Base-by-base conservation (phyloP, 2,797 vertebrate species). In the Eulemur rubriventer region DNA sequence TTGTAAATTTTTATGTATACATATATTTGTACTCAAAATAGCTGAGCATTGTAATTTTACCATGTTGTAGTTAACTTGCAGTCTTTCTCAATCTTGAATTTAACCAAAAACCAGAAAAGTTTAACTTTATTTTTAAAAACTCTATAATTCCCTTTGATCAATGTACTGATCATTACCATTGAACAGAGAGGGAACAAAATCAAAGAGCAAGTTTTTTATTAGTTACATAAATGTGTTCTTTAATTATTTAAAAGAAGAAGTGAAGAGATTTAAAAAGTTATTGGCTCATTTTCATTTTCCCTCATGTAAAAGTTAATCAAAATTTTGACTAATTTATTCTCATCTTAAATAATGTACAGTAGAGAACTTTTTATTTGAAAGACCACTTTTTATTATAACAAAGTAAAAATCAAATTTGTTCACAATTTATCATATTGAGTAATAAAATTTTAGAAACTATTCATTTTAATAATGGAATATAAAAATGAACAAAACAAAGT, bases 121-220 rank as follows among this genome's bases (percentile, higher is more conserved):
- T 89, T 98, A 98, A 98, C 95, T 85, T 98, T 96, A 98, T 98
- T 99, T 99, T 99, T 98, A 98, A 98, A 99, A 99, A 98, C 98
- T 99, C 97, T 99, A 96, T 98, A 99, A 98, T 99, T 99, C 98
- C 98, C 97, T 98, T 98, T 99, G 98, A 98, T 99, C 98, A 99
- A 98, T 98, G 57, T 98, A 98, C 99, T 99, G 98, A 98, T 99
- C 98, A 99, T 99, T 99, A 97, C 81, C 97, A 96, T 97, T 97
- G 98, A 98, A 96, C 97, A 98, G 96, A 98, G 98, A 98, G 94
- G 98, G 98, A 98, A 98, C 78, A 98, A 99, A 99, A 98, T 98
- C 98, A 95, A 95, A 98, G 99, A 98, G 97, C 97, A 97, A 96
- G 98, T 99, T 98, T 98, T 98, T 96, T 98, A 98, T 98, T 98